Evolutionary conservation across 2,888 invertebrate species (phyloP).

Genomic region (Eupeodes latifasciatus): DNA sequence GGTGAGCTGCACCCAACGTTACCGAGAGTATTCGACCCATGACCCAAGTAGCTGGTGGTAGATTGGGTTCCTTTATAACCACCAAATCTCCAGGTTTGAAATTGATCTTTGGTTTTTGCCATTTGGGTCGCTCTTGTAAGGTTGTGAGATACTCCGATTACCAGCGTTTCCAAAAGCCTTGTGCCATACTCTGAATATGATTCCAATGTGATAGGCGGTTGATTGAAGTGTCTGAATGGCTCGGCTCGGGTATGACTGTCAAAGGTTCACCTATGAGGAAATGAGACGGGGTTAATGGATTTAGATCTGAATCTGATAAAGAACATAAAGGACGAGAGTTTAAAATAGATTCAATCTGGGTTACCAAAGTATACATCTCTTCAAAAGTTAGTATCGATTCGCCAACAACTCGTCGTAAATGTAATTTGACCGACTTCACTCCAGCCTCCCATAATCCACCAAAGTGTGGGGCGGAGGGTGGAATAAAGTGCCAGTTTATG

Average conservation of each 20-base stretch:
- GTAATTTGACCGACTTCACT: constrained; percentile 63
- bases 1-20: constrained; percentile 1
- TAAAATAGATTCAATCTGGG: constrained; percentile 60
- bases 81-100: constrained; percentile 26
- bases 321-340: constrained; percentile 55
- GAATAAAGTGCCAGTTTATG: constrained; percentile 66
- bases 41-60: constrained; percentile 43
- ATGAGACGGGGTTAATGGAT: constrained; percentile 59
- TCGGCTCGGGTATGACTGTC: constrained; percentile 53
- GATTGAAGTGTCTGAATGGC: constrained; percentile 13
- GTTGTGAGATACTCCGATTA: constrained; percentile 56
- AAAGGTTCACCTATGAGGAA: constrained; percentile 61
- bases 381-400: constrained; percentile 43
- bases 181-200: constrained; percentile 59
- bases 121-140: constrained; percentile 63
- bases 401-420: constrained; percentile 55
- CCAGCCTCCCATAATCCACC: constrained; percentile 69
- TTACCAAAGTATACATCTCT: constrained; percentile 56
- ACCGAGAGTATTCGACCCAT: constrained; percentile 15
- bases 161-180: constrained; percentile 69
- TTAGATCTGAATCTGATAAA: constrained; percentile 46
- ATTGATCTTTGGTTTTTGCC: constrained; percentile 41
- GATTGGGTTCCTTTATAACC: constrained; percentile 40
- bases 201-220: constrained; percentile 49
- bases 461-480: constrained; percentile 63